Percentiles rank a stretch among this genome's conserved stretches.
Evolutionary conservation across 2,888 invertebrate genomes (phyloP).

Genomic region (Drosophila picticornis): DNA sequence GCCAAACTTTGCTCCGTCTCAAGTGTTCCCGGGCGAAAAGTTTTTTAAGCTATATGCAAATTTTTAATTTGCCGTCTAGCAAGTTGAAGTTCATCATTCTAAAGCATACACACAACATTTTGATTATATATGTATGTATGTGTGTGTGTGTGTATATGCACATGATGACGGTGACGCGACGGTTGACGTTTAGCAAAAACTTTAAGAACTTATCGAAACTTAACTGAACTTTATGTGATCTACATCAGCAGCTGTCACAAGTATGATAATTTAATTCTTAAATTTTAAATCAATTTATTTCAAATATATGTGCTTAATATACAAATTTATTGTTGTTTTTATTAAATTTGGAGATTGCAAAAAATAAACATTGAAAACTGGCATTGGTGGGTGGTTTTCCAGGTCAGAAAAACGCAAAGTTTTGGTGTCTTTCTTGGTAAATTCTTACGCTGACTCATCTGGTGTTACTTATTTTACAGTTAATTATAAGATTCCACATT

Average conservation of each 20-base stretch:
- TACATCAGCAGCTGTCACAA: not conserved
- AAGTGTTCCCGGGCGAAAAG: constrained; percentile 21
- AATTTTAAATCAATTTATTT: not conserved
- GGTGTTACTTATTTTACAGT: not conserved
- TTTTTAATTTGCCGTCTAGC: constrained; percentile 23
- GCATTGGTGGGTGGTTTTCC: too few relatives aligned
- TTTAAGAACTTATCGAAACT: not conserved
- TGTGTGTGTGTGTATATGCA: not conserved
- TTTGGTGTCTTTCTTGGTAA: too few relatives aligned
- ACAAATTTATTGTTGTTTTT: not conserved
- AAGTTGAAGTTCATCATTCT: constrained; percentile 21
- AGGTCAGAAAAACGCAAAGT: too few relatives aligned
- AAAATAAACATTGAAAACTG: not conserved
- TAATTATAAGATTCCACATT: not conserved
- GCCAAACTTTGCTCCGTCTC: constrained; percentile 14
- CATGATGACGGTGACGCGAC: too few relatives aligned
- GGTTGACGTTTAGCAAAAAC: not conserved
- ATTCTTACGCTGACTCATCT: not conserved
- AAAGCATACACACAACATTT: not conserved
- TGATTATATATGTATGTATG: not conserved
- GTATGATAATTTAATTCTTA: not conserved
- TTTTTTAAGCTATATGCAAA: constrained; percentile 23
- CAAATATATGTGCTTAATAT: too few relatives aligned
- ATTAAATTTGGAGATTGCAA: not conserved
- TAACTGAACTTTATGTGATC: not conserved